A percentile compares a stretch with the other conserved stretches of the same genome.
Conservation (phyloP, 2,888 invertebrate genomes). For the Rosalia funebris region DNA sequence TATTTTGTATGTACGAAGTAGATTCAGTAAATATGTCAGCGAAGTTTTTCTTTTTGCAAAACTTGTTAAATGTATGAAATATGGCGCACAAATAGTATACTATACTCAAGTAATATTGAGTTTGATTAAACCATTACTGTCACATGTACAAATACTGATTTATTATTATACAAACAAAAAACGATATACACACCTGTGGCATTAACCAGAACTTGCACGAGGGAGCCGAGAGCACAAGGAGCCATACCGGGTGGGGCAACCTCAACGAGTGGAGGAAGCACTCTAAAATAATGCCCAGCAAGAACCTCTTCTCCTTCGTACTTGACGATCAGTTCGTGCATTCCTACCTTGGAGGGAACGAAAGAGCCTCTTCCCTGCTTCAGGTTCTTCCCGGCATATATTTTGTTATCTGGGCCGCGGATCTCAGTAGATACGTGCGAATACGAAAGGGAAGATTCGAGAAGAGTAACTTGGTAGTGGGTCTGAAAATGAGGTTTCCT, state of each 20-base stretch:
- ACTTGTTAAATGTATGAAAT: no score
- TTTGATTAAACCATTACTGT: no score
- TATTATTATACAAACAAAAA: no score
- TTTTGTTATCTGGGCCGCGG: conserved; percentile 60
- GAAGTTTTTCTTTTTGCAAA: no score
- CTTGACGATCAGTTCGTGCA: conserved; percentile 82
- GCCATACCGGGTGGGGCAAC: conserved; percentile 94
- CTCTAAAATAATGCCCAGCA: conserved; percentile 81
- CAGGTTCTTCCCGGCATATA: conserved; percentile 67
- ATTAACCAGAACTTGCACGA: conserved; percentile 93
- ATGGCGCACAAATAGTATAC: no score
- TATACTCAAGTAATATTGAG: no score
- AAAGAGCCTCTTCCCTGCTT: conserved; percentile 84
- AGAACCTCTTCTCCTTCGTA: conserved; percentile 68
- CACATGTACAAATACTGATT: no score
- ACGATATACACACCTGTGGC: conserved; percentile 85
- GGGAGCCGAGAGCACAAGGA: conserved; percentile 93
- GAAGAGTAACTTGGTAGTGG: conserved; percentile 79
- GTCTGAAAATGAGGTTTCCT: conserved; percentile 72
- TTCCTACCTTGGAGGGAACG: conserved; percentile 89
- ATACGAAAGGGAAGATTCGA: conserved; percentile 66
- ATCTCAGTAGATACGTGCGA: conserved; percentile 59
- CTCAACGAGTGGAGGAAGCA: conserved; percentile 85
- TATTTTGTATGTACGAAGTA: no score
- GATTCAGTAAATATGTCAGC: no score